Conservation (phyloP, 2,888 invertebrate genomes). For the Thysanoteuthis rhombus region DNA sequence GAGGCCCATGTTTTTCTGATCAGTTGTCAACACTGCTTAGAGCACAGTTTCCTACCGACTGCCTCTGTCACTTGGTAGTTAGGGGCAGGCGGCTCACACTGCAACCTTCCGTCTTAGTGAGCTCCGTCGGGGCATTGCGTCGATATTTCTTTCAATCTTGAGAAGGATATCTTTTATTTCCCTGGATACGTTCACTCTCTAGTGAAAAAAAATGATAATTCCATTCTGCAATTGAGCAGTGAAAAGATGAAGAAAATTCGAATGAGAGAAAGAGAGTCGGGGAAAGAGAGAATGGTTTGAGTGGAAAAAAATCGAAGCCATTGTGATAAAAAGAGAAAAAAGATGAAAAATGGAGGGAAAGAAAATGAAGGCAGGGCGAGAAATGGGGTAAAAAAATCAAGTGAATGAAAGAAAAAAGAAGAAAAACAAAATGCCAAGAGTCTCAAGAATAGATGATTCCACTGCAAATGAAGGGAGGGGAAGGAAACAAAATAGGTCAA, state of each 20-base stretch:
- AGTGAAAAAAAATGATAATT: not conserved
- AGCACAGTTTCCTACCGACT: not conserved
- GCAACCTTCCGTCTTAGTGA: not conserved
- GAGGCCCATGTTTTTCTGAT: not conserved
- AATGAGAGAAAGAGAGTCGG: not conserved
- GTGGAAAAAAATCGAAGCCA: not conserved
- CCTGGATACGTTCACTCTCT: not conserved
- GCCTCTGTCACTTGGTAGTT: not conserved
- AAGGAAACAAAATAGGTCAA: too few relatives aligned
- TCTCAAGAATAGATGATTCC: too few relatives aligned
- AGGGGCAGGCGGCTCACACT: not conserved
- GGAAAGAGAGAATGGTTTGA: not conserved
- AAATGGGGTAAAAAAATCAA: not conserved
- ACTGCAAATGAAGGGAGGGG: too few relatives aligned
- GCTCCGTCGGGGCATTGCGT: not conserved
- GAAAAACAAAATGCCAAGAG: too few relatives aligned
- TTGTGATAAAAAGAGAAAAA: too few relatives aligned
- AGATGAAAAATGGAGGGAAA: not conserved
- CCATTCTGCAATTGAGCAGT: not conserved
- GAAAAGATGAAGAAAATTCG: not conserved
- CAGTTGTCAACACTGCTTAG: conserved; percentile 12
- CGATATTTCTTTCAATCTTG: not conserved
- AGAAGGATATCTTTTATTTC: conserved; percentile 12
- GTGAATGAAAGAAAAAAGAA: too few relatives aligned
- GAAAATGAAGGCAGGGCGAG: not conserved